A percentile compares a stretch with the other conserved stretches of the same genome.
Conservation (phyloP, 2,113 vertebrate genomes). For the Crotalus tigris region DNA sequence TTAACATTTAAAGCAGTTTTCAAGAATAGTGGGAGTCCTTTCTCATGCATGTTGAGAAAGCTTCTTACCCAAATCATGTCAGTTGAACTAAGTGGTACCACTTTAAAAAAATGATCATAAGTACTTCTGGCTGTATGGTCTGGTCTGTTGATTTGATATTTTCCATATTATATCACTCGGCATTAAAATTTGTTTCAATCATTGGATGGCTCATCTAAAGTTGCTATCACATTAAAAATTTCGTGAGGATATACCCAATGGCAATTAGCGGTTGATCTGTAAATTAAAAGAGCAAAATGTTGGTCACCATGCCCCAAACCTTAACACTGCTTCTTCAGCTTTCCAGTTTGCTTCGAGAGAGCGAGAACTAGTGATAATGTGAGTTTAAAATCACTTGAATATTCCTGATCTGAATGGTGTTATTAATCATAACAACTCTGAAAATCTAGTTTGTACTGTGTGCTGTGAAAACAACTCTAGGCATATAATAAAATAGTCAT, state of each 20-base stretch:
- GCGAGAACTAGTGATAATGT: not conserved
- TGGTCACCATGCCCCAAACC: not conserved
- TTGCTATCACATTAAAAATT: not conserved
- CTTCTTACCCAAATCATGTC: not conserved
- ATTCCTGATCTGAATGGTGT: not conserved
- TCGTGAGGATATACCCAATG: not conserved
- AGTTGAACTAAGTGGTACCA: not conserved
- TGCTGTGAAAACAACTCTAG: not conserved
- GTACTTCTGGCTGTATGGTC: not conserved
- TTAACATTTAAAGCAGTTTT: not conserved
- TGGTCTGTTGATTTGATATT: not conserved
- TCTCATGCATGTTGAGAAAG: not conserved
- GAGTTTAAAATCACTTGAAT: not conserved
- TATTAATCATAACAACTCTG: not conserved
- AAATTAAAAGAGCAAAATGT: not conserved
- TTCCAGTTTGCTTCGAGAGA: not conserved
- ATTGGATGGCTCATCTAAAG: not conserved
- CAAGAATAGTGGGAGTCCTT: not conserved
- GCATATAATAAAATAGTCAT: not conserved
- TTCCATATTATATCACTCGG: not conserved
- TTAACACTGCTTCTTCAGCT: not conserved
- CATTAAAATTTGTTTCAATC: not conserved
- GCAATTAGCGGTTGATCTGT: not conserved
- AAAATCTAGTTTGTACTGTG: not conserved
- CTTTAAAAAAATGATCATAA: not conserved